Base-by-base conservation (phyloP, 2,113 vertebrate genomes). In the Myiozetetes cayanensis region DNA sequence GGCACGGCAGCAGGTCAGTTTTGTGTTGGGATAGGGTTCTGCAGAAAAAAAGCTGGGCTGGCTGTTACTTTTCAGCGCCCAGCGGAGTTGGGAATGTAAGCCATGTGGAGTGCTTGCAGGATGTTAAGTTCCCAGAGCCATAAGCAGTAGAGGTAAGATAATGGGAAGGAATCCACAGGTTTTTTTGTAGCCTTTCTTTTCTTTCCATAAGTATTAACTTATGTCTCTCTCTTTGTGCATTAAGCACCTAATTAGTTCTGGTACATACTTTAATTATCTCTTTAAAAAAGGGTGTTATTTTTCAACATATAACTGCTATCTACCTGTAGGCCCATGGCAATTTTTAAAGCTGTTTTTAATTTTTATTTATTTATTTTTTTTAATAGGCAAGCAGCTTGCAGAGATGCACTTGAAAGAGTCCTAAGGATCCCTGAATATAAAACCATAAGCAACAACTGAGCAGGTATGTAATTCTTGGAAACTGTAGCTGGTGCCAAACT, bases 391-490 rank as follows among this genome's bases (percentile, higher is more conserved):
- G 31, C 31, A 83, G 21, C 39, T 77, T 58, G 12, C 33, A 83
- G 62, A 30, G 55, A 74, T 28, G 28, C 15, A 27, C 12, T 27
- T 85, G 56, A 9, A 27, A 75, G 15, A 44, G 12, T 21, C 20
- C 4, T 78, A 35, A 68, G 41, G 68, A 53, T 10, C 8, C 9
- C 47, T 78, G 70, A 79, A 43, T 53, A 75, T 41, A 88, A 85
- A 90, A 37, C 8, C 0, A 33, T 21, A 43, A 84, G 33, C 23
- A 71, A 41, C 68, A 47, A 44, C 61, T 81, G 76, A 81, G 52
- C 65, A 96, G 91, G 83, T 96, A 89, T 67, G 93, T 90, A 2
- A 65, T 47, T 85, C 85, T 13, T 65, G 44, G 47, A 90, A 65
- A 22, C 9, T 77, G 21, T 84, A 80, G 35, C 7, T 71, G 33